phyloP scores from a whole-genome alignment of 2,113 vertebrate genomes.

The Meriones unguiculatus region DNA sequence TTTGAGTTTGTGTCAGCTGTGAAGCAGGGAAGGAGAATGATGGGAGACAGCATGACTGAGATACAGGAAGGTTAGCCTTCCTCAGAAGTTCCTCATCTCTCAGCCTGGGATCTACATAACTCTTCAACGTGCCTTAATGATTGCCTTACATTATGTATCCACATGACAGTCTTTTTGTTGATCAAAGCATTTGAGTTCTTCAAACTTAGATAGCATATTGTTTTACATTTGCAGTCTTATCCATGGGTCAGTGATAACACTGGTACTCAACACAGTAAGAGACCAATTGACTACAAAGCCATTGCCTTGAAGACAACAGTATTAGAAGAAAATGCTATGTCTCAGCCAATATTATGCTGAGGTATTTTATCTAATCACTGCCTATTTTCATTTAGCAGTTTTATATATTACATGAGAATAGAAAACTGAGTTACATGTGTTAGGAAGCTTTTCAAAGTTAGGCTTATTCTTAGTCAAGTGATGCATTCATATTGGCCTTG shows the following conservation, averaged over 20 bases:
- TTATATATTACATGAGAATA: neutral
- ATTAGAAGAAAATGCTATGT: neutral
- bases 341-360: neutral
- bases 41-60: too few species aligned
- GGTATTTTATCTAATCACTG: neutral
- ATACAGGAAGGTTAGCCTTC: neutral
- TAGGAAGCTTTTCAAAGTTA: neutral
- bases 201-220: neutral
- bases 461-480: constrained; percentile 1
- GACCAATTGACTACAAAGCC: neutral
- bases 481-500: neutral
- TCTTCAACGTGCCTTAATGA: neutral
- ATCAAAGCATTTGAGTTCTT: neutral
- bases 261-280: neutral
- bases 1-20: neutral
- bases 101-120: neutral
- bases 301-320: neutral
- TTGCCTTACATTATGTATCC: neutral
- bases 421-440: neutral
- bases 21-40: neutral
- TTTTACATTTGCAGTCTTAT: neutral
- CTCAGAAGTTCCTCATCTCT: neutral
- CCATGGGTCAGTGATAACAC: neutral
- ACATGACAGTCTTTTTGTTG: neutral
- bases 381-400: neutral